phyloP scores from a whole-genome alignment of 1,140 invertebrate genomes.

The Nasonia vitripennis region DNA sequence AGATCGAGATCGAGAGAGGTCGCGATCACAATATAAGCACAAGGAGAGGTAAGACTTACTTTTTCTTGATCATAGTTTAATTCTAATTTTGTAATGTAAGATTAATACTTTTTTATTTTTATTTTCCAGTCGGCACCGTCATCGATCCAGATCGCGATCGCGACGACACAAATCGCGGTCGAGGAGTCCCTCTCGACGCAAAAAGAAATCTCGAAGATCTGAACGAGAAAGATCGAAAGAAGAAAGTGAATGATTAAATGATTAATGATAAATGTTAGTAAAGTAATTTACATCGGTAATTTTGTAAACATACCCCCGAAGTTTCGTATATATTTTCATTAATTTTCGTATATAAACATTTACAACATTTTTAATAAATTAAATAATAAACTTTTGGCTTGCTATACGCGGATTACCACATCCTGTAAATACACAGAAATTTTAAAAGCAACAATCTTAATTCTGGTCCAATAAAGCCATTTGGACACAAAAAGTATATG shows the following conservation, averaged over 20 bases:
- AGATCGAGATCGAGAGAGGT: conserved; percentile 70
- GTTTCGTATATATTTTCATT: conserved; percentile 26
- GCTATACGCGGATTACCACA: neutral
- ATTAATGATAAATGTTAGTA: conserved; percentile 13
- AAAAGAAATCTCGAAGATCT: conserved; percentile 80
- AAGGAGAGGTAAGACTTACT: conserved; percentile 68
- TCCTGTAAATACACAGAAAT: conserved; percentile 47
- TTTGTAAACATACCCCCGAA: neutral
- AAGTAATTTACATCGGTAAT: conserved; percentile 1
- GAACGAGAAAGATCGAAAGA: conserved; percentile 77
- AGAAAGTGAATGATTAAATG: conserved; percentile 74
- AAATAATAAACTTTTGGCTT: conserved; percentile 32
- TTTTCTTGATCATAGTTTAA: neutral
- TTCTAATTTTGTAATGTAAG: neutral
- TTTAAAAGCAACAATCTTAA: conserved; percentile 20
- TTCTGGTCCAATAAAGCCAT: conserved; percentile 34
- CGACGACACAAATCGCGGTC: conserved; percentile 78
- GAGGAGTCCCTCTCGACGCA: conserved; percentile 78
- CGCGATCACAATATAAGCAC: conserved; percentile 71
- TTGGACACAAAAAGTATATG: conserved; percentile 14
- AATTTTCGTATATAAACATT: neutral
- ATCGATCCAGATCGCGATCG: conserved; percentile 76
- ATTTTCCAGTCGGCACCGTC: conserved; percentile 69
- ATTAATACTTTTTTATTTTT: neutral
- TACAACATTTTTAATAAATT: conserved; percentile 46